Evolutionary conservation across 2,888 invertebrate species (phyloP), one percentile per base, ranked within the genome.

Genomic region (Hypselothyrea guttata): DNA sequence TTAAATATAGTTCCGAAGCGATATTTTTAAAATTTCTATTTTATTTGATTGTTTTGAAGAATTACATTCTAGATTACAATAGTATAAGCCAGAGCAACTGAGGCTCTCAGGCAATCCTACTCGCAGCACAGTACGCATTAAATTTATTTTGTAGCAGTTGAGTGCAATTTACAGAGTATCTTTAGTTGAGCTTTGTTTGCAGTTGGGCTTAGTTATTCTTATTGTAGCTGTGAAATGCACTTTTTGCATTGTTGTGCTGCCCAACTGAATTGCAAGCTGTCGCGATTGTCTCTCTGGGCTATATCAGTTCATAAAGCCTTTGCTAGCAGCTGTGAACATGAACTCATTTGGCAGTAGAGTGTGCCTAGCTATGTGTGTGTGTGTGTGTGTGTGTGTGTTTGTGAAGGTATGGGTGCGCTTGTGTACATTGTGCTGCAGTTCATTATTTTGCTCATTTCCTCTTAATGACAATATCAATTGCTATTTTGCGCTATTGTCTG

Each of bases 391-490:
- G 12, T 34, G 33, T 45, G 30, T 12, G 27, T 41, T 5, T 22
- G 22, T 22, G n/a, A n/a, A n/a, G n/a, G n/a, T n/a, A n/a, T n/a
- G n/a, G n/a, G n/a, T n/a, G n/a, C n/a, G n/a, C n/a, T n/a, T n/a
- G n/a, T n/a, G n/a, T n/a, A n/a, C n/a, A n/a, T n/a, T n/a, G 53
- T 27, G 30, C 16, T 58, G 73, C 65, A 73, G 76, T 75, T 74
- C 74, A 78, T 81, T 77, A 79, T 72, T 75, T 79, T 79, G 76
- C 79, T 83, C 76, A 83, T 84, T 78, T 81, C 71, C 84, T 61
- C 62, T 84, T 78, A 82, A 78, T 82, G 84, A 82, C 78, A 84
- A 74, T 84, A 74, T 84, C 83, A 84, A 84, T 79, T 75, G 83
- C 79, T 58, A 70, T 72, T 78, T 82, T 71, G 71, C 82, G 71